Percentiles rank a stretch among this genome's conserved stretches.
Conservation (phyloP, 2,888 invertebrate species). For the Diarsia brunnea region DNA sequence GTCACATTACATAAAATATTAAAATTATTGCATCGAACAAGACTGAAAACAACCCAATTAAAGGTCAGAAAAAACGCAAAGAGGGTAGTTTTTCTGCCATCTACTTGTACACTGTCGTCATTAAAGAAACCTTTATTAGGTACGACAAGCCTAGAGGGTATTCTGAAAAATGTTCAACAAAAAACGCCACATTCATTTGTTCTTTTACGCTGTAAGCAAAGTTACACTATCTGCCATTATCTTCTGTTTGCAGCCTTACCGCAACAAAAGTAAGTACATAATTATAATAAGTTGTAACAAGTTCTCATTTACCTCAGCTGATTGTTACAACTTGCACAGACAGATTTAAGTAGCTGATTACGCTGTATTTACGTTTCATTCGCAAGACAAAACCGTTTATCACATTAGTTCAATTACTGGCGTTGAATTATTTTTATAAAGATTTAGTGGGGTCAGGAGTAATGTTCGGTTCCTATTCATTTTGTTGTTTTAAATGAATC, state of each 20-base stretch:
- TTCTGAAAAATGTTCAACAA: constrained; percentile 10
- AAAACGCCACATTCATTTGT: constrained; percentile 7
- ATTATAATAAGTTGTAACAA: constrained; percentile 59
- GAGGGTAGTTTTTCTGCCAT: neutral
- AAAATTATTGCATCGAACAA: neutral
- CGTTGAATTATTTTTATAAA: constrained; percentile 10
- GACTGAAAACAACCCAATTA: neutral
- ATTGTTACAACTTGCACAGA: constrained; percentile 49
- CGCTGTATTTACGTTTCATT: constrained; percentile 42
- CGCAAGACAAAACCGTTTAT: constrained; percentile 33
- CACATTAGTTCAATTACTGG: constrained; percentile 26
- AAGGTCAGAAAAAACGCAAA: neutral
- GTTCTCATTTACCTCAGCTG: constrained; percentile 52
- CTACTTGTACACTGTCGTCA: neutral
- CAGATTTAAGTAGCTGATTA: constrained; percentile 37
- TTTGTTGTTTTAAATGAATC: constrained; percentile 27
- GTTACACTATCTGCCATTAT: constrained; percentile 33
- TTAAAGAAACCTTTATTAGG: neutral
- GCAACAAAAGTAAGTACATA: constrained; percentile 51
- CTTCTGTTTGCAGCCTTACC: constrained; percentile 36
- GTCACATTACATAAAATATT: neutral
- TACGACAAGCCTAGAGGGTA: too few species aligned
- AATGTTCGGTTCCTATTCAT: constrained; percentile 11
- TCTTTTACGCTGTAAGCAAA: constrained; percentile 27
- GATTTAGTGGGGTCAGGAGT: neutral